Base-by-base conservation (phyloP, 2,797 vertebrate genomes). In the Sebastes paucispinis region DNA sequence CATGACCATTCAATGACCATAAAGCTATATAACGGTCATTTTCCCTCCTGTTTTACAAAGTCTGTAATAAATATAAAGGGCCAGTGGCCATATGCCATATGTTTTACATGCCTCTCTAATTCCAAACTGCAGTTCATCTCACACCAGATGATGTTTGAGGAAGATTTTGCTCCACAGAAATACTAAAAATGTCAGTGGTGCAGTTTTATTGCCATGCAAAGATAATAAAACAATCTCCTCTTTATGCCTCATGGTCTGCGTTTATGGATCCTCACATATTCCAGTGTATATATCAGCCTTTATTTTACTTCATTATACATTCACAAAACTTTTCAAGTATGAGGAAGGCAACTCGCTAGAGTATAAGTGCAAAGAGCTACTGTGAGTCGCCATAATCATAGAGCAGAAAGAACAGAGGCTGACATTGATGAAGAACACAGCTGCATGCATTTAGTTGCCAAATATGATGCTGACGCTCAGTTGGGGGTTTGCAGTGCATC, bases 371-470 rank as follows among this genome's bases (percentile, higher is more conserved):
- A 67, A 60, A 25, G 20, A 34, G 18, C 29, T 47, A 20, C 34
- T 39, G 54, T 36, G 54, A 22, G 16, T 66, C 43, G 36, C 50
- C 39, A 82, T 81, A 60, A 66, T 73, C 39, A 60, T 68, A 65
- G 18, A 66, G 27, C 18, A 59, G 20, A 54, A n/a, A 82, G 64
- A 75, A 58, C 58, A 82, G 64, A 75, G 43, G n/a, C 80, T 47
- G 43, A 77, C n/a, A 70, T 69, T 80, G 58, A 82, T 71, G 67
- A 70, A 80, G 63, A 71, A 36, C 70, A 74, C 88, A 91, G 82
- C 80, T 89, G 83, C 74, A 75, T 63, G 14, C 22, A 62, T 69
- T 63, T 55, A 82, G 25, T 68, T 78, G 73, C 58, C 69, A 74
- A 50, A 39, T 79, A 68, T 69, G 18, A 75, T 80, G 39, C 58